Base-by-base conservation (phyloP, 2,113 vertebrate species). In the Todiramphus saurophagus region DNA sequence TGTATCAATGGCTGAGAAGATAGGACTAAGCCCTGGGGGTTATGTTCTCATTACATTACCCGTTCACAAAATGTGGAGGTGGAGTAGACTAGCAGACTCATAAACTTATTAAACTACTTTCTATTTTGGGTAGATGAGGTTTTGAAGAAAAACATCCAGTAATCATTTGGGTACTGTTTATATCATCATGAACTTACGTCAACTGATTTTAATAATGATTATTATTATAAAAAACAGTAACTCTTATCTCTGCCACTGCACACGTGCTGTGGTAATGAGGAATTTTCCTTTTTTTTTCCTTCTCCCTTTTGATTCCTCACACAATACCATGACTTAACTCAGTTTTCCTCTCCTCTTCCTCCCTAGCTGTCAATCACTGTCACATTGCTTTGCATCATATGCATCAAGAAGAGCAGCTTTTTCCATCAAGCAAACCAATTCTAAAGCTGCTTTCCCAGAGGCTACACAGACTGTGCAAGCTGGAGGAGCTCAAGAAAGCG, bases 381-480 rank as follows among this genome's bases (percentile, higher is more conserved):
- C 88, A 82, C 62, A 73, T 96, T 82, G 55, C 60, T 86, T 80
- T 72, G 60, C 66, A 86, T 93, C 68, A 25, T 21, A 28, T 56
- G 19, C 62, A 81, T 90, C 83, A 78, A 80, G 83, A 82, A 43
- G 50, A 92, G 73, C 77, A 89, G 86, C 64, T 90, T 89, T 92
- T 88, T 72, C 87, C 73, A 55, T 92, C 69, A 64, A 92, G 55
- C 27, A 55, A 92, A 46, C 76, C 78, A 90, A 28, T 93, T 93
- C 73, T 80, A 78, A 89, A 91, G 75, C 87, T 90, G 84, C 72
- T 21, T 82, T 92, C 91, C 89, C 86, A 95, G 85, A 85, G 91
- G 91, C 94, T 92, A 39, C 60, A 72, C 87, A 83, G 90, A 89
- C 75, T 91, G 92, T 86, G 70, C 60, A 58, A 77, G 83, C 69